Base-by-base conservation (phyloP, 2,888 invertebrate species). In the Apamea monoglypha region DNA sequence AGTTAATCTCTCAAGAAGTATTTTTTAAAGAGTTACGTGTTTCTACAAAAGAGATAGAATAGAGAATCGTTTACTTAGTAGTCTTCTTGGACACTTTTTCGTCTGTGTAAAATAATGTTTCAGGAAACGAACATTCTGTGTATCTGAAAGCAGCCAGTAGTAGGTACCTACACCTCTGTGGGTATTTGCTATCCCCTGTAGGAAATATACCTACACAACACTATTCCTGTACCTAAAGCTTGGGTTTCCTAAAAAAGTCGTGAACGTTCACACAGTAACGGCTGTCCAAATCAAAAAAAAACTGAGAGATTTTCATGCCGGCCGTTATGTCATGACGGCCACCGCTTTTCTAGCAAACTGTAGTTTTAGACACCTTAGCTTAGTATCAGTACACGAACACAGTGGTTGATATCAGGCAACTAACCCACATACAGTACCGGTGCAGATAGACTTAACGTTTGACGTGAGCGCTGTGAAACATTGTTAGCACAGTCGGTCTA, bases 381-480 rank as follows among this genome's bases (percentile, higher is more conserved):
- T 16, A 32, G 21, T 53, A 66, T 10, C 44, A 18, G 25, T n/a
- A 72, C 12, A 36, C 32, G 10, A 44, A 63, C 36, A 64, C 32
- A 53, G 40, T 61, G 64, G 29, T 72, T 61, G 25, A 56, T 53
- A 72, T 69, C 53, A 64, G 64, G 47, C 16, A 70, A 40, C 29
- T 29, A 66, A 36, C 61, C 7, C 18, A 53, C 64, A 64, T 25
- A 53, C 64, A 64, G 29, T 74, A 50, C 50, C 16, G 8, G 21
- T 18, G 44, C 70, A 68, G 47, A 79, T 79, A 81, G 85, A 66
- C 32, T 76, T 85, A 64, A 53, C 74, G 63, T 85, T 81, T 85
- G 40, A 40, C 40, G 40, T 40, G 29, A 76, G 66, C 67, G 47
- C 74, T 76, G n/a, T 74, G 76, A 61, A 71, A 77, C 67, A 44